Evolutionary conservation across 2,797 vertebrate species (phyloP), one percentile per base, ranked within the genome.

Genomic region (Takifugu rubripes): DNA sequence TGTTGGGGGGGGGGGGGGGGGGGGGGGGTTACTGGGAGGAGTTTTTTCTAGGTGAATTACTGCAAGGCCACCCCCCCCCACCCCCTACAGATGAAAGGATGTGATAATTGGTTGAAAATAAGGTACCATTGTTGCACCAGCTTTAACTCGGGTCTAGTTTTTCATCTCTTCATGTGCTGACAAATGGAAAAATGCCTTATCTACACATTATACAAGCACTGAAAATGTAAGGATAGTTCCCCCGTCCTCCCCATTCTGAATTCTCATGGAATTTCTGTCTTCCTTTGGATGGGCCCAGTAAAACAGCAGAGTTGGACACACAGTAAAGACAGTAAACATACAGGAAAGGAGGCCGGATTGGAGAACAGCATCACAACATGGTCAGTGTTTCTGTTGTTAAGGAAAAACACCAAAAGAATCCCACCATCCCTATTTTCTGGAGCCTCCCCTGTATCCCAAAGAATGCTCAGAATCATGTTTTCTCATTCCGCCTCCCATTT

Each of bases 71-170:
- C 51, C 49, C 40, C 49, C 40, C 40, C 44, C 61, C 21, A 42
- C 45, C 1, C 15, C 3, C 45, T 3, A 10, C 21, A 48, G 72
- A 79, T 77, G 49, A 86, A 83, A 84, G 70, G 70, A 82, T 27
- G 64, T 70, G 66, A 78, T 82, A 74, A 81, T 74, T 75, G 71
- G 71, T 50, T 25, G 43, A 63, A 67, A 61, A 40, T 55, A 73
- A 56, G 33, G 31, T 25, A 54, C 50, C 11, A 56, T 47, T 42
- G 42, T 51, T 1, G 12, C 40, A n/a, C 15, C 42, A 57, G 70
- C 69, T 36, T 5, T 51, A n/a, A 45, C n/a, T 12, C 27, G 52
- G 52, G 54, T 33, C 57, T 54, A 53, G 36, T 54, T 44, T 52
- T 64, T 44, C 52, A 54, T 64, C 75, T 70, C 68, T 64, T 70